Conservation (phyloP, 2,888 invertebrate genomes). For the Augiades crinisus region DNA sequence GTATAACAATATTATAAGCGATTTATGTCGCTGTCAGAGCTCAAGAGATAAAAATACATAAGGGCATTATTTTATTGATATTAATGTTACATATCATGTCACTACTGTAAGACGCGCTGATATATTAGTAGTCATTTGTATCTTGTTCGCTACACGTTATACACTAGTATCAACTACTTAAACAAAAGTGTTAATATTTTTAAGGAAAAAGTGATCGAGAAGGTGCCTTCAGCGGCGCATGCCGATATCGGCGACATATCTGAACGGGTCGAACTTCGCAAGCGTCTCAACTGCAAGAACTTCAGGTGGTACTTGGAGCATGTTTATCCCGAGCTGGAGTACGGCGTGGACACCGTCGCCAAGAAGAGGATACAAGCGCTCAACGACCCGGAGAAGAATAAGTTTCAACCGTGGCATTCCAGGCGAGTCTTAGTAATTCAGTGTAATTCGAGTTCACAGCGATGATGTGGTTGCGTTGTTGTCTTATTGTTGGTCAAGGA, state of each 20-base stretch:
- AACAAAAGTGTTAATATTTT: background rate
- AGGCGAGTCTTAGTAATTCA: no score
- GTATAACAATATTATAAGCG: no score
- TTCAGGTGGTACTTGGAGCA: conserved; percentile 94
- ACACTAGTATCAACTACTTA: background rate
- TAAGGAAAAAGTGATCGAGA: conserved; percentile 88
- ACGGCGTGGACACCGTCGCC: conserved; percentile 81
- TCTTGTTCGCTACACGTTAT: no score
- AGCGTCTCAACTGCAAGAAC: conserved; percentile 88
- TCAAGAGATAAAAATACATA: no score
- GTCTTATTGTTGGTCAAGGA: no score
- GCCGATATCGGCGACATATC: conserved; percentile 90
- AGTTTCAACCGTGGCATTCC: conserved; percentile 92
- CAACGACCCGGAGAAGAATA: conserved; percentile 80
- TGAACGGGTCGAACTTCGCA: conserved; percentile 86
- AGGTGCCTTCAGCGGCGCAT: conserved; percentile 82
- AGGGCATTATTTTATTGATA: no score
- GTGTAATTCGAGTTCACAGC: no score
- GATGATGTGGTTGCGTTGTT: no score
- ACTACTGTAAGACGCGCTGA: no score
- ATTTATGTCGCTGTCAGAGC: no score
- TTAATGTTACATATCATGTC: no score
- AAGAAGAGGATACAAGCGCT: conserved; percentile 82
- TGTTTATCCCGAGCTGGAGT: conserved; percentile 90
- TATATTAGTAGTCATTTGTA: no score